A percentile compares a stretch with the other conserved stretches of the same genome.
Evolutionary conservation across 2,888 invertebrate species (phyloP).

Genomic region (Ecliptopera silaceata): DNA sequence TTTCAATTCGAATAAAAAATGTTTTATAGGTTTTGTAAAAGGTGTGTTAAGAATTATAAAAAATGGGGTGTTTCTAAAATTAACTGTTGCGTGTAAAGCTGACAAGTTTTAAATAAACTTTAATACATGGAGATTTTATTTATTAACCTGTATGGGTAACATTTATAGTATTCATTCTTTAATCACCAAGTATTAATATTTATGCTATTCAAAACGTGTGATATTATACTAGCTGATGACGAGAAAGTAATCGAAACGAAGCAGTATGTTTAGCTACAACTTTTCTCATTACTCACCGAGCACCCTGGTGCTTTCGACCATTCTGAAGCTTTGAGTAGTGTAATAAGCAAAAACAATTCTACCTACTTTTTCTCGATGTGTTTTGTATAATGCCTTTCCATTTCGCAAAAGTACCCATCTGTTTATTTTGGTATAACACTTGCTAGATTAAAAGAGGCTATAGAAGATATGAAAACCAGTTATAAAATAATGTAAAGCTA

Average conservation of each 20-base stretch:
- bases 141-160: too few relatives aligned
- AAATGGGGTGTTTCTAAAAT: too few relatives aligned
- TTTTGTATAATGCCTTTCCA: not conserved
- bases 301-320: slow-evolving; percentile 37
- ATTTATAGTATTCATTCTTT: too few relatives aligned
- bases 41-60: too few relatives aligned
- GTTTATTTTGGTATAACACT: too few relatives aligned
- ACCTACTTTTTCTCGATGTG: slow-evolving; percentile 3
- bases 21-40: too few relatives aligned
- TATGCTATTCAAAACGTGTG: not conserved
- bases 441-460: too few relatives aligned
- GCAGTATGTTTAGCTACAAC: slow-evolving; percentile 31
- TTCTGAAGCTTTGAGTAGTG: slow-evolving; percentile 26
- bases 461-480: not conserved
- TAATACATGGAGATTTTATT: too few relatives aligned
- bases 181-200: not conserved
- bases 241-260: slow-evolving; percentile 22
- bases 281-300: slow-evolving; percentile 45
- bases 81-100: too few relatives aligned
- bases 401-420: too few relatives aligned
- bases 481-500: not conserved
- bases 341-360: slow-evolving; percentile 12
- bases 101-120: too few relatives aligned
- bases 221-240: slow-evolving; percentile 14
- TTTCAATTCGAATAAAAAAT: too few relatives aligned